Evolutionary conservation across 64 coral and sea anemone species (phyloP), one percentile per base, ranked within the genome.

Genomic region (Trachythela sp.): DNA sequence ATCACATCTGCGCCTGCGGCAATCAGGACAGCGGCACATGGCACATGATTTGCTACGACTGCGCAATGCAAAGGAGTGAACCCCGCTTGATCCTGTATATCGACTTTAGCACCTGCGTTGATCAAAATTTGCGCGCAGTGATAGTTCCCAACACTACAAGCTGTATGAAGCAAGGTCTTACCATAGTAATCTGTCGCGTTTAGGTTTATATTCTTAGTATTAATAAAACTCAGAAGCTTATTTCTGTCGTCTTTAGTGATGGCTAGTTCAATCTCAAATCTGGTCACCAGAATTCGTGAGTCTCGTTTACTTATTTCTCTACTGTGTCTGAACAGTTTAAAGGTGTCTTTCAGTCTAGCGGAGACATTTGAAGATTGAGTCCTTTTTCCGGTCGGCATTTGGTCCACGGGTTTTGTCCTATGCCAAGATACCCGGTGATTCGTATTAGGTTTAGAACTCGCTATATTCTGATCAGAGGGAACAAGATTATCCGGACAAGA

Each of bases 41-140:
- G 75, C 33, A 80, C 26, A 29, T 35, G 26, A 80, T 80, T 80
- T 80, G 26, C 8, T 17, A 80, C 31, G 33, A 80, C 75, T 14
- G 75, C 75, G 37, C 75, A 80, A 30, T 80, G 75, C 26, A 80
- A 29, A 15, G 75, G 75, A 4, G 75, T 80, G 75, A 80, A 80
- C 13, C 75, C 75, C 11, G 75, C 26, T 14, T 36, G 75, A 29
- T 80, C 75, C 31, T 39, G 75, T 10, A 30, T 80, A 29, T 80
- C 75, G 13, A 80, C 75, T 15, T 80, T 15, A 15, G 75, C 31
- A 1, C 75, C 75, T 22, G 75, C 75, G 9, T 80, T 39, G 10
- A 80, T 36, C 75, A 80, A 80, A 0, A 80, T 80, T 39, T 80
- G 75, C 20, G 75, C 75, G 30, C 75, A 80, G 75, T 35, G 75